Evolutionary conservation across 2,797 vertebrate genomes (phyloP).

Genomic region (Pteronotus mesoamericanus): DNA sequence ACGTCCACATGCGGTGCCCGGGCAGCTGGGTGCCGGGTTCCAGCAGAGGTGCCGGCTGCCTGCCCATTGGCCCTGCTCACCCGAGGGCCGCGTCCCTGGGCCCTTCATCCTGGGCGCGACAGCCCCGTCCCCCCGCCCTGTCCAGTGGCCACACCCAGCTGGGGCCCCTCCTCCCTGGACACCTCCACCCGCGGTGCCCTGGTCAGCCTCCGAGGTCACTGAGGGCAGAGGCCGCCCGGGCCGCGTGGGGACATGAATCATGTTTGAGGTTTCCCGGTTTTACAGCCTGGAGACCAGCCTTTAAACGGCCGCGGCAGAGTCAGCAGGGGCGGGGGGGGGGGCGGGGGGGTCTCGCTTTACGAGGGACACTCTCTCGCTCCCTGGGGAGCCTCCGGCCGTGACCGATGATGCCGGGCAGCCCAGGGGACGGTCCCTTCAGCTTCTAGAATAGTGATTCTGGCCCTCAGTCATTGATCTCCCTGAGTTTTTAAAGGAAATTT

Average conservation of each 20-base stretch:
- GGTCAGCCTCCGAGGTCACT: neutral
- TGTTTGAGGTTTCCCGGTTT: neutral
- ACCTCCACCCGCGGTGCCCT: neutral
- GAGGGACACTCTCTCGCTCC: neutral
- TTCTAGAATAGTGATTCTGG: conserved; percentile 38
- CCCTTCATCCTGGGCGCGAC: rapidly evolving
- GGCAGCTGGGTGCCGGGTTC: rapidly evolving
- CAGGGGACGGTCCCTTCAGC: neutral
- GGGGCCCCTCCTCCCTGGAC: neutral
- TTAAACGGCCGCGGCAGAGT: neutral
- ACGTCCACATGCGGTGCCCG: rapidly evolving
- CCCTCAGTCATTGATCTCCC: conserved; percentile 38
- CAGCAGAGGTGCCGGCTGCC: neutral
- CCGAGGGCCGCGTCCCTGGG: neutral
- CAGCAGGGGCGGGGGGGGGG: no score
- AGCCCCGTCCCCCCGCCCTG: neutral
- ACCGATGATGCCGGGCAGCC: neutral
- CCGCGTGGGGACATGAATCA: neutral
- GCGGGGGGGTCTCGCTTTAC: neutral
- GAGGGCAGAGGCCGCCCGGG: neutral
- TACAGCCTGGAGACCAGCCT: conserved; percentile 27
- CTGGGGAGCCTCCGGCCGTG: neutral
- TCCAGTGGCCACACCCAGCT: neutral
- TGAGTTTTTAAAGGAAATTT: conserved; percentile 70
- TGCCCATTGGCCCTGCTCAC: neutral